phyloP scores from a whole-genome alignment of 1,140 invertebrate genomes.

The Drosophila neocordata region DNA sequence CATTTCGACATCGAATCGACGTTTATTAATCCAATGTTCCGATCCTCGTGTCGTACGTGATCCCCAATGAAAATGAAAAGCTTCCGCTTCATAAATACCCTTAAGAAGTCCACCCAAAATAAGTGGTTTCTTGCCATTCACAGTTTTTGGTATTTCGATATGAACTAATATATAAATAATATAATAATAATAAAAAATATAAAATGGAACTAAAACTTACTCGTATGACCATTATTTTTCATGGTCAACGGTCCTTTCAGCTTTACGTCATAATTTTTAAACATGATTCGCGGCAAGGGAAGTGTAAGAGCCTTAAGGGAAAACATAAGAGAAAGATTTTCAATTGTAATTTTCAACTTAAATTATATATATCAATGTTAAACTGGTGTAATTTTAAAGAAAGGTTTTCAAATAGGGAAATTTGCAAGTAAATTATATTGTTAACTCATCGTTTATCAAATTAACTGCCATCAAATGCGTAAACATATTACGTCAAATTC shows the following conservation, averaged over 20 bases:
- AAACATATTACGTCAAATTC: neutral
- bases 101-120: constrained; percentile 86
- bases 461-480: constrained; percentile 35
- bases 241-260: constrained; percentile 84
- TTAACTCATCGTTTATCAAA: constrained; percentile 43
- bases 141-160: constrained; percentile 83
- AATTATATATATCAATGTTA: constrained; percentile 22
- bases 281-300: constrained; percentile 86
- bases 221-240: constrained; percentile 87
- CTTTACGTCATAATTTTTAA: constrained; percentile 87
- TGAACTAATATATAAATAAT: constrained; percentile 56
- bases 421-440: constrained; percentile 38
- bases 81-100: constrained; percentile 85
- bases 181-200: neutral
- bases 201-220: constrained; percentile 72
- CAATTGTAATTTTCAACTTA: constrained; percentile 22
- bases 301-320: constrained; percentile 83
- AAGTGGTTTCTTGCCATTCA: constrained; percentile 84
- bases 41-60: constrained; percentile 47
- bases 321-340: constrained; percentile 76
- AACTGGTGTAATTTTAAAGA: constrained; percentile 19
- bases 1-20: constrained; percentile 67
- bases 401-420: constrained; percentile 41
- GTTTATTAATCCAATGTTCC: constrained; percentile 59
- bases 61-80: constrained; percentile 88